Conservation (phyloP, 1,140 invertebrate species). For the Anagrus nilaparvatae region DNA sequence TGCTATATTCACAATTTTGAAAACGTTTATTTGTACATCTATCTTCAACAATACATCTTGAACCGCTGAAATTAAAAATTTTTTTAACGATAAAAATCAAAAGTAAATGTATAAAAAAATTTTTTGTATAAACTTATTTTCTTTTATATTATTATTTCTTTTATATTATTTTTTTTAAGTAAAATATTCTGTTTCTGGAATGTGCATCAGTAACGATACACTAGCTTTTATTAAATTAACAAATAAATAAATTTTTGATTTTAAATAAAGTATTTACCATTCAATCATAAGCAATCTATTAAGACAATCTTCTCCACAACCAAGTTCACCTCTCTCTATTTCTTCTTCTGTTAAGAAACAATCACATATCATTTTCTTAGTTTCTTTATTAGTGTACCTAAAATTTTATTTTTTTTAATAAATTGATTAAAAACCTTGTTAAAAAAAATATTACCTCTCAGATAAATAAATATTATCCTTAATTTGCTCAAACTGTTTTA, state of each 20-base stretch:
- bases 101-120: no score
- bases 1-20: constrained; percentile 76
- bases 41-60: constrained; percentile 74
- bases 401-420: constrained; percentile 17
- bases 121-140: no score
- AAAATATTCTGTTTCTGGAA: no score
- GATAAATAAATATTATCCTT: constrained; percentile 78
- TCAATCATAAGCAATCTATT: constrained; percentile 97
- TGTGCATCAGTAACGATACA: no score
- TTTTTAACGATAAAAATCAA: constrained; percentile 3
- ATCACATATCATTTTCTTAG: constrained; percentile 89
- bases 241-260: no score
- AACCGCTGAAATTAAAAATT: constrained; percentile 56
- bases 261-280: constrained; percentile 80
- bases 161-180: no score
- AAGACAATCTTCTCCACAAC: constrained; percentile 92
- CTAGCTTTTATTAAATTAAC: no score
- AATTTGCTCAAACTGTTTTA: constrained; percentile 70
- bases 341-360: constrained; percentile 87
- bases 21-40: constrained; percentile 92
- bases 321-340: constrained; percentile 66
- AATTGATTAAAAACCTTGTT: constrained; percentile 1
- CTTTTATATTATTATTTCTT: no score
- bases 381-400: constrained; percentile 71
- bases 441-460: constrained; percentile 43